Evolutionary conservation across 2,888 invertebrate species (phyloP), one percentile per base, ranked within the genome.

Genomic region (Hartigia nigra): DNA sequence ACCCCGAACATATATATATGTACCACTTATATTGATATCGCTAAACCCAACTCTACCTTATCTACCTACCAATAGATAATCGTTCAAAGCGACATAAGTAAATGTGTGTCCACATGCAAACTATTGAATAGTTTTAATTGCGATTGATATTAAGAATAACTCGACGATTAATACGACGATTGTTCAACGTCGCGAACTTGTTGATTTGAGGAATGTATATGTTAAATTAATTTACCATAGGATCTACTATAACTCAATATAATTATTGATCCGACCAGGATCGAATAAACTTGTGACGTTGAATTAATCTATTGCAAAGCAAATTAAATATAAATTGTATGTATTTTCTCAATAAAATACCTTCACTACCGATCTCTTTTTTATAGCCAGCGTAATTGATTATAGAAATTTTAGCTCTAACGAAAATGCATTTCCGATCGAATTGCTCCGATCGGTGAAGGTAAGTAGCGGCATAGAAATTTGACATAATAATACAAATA

Each of bases 331-430:
- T 81, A 82, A 86, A 88, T 87, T 88, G 86, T 87, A 88, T 85
- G 89, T 89, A 90, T 90, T 90, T 90, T 90, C 89, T 89, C 88
- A 90, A 86, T 84, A 84, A 85, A 85, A 81, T 80, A 84, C 81
- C 81, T 81, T 82, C 81, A 82, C 79, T 31, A 34, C 72, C 31
- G 31, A 72, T 72, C 34, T 23, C 9, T 14, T 34, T 31, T 12
- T 31, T 72, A 9, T 55, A 23, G 55, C 23, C 23, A 2, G 55
- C 2, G 55, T 55, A 0, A 9, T 9, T 1, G 2, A 23, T 55
- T 23, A 23, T 9, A 9, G 2, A 55, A 55, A 55, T 23, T 23
- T 0, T 55, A 55, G 55, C 55, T 2, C 9, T 9, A 23, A 23
- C 9, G 23, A 23, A 23, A 23, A 55, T 23, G 0, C 55, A 55